phyloP scores from a whole-genome alignment of 2,888 invertebrate species.

The Brenthis ino region DNA sequence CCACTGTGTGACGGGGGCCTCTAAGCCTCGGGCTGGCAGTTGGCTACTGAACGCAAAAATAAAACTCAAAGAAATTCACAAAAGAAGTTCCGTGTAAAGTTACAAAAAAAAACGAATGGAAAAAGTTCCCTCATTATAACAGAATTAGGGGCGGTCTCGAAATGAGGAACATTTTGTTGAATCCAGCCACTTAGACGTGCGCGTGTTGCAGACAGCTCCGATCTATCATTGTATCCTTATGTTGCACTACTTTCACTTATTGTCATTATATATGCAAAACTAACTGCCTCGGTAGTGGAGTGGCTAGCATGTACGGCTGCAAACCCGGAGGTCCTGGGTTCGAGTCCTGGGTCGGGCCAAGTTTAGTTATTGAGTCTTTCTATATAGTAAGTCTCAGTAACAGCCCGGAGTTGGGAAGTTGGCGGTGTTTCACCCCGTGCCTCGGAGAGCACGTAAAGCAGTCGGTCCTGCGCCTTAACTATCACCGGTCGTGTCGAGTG shows the following conservation, averaged over 20 bases:
- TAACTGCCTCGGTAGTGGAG: too few relatives aligned
- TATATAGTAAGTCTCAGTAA: too few relatives aligned
- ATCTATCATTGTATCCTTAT: background rate
- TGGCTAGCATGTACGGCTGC: too few relatives aligned
- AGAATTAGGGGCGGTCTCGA: conserved; percentile 60
- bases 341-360: too few relatives aligned
- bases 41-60: conserved; percentile 47
- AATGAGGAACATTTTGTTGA: conserved; percentile 44
- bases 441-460: too few relatives aligned
- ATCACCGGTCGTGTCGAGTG: too few relatives aligned
- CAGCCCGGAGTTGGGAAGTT: too few relatives aligned
- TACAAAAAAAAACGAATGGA: conserved; percentile 63
- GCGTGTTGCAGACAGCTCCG: conserved; percentile 10
- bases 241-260: background rate
- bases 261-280: background rate
- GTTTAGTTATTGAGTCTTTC: too few relatives aligned
- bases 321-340: too few relatives aligned
- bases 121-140: conserved; percentile 75
- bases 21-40: conserved; percentile 50
- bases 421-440: too few relatives aligned
- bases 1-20: conserved; percentile 28
- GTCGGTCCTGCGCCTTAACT: too few relatives aligned
- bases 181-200: conserved; percentile 31
- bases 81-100: conserved; percentile 48
- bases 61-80: conserved; percentile 55